These are phyloP conservation scores for Agriopis leucophaearia DNA, from an alignment of 2,888 invertebrate genomes.

Conservation along the genomic window DNA sequence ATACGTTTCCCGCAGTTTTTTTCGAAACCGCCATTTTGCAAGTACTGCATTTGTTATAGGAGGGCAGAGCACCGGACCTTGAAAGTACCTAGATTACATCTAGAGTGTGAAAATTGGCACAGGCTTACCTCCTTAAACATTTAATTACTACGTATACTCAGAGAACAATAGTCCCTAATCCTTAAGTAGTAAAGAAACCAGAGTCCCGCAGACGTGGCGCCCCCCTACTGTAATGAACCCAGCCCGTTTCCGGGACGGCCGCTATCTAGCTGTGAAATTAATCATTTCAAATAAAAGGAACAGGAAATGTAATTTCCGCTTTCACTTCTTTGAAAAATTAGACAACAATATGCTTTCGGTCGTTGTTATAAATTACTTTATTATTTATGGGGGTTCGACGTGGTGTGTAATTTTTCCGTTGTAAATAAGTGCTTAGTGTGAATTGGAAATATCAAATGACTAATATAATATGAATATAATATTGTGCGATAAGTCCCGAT, in stretches of 20 bases:
- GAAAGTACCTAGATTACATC: too few relatives aligned
- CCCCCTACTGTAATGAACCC: constrained; percentile 29
- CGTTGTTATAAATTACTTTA: constrained; percentile 29
- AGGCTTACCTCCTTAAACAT: neutral
- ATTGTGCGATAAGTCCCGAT: too few relatives aligned
- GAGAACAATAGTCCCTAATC: constrained; percentile 19
- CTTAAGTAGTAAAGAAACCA: constrained; percentile 4
- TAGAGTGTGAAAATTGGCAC: too few relatives aligned
- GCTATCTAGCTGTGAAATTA: constrained; percentile 35
- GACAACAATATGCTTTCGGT: constrained; percentile 74
- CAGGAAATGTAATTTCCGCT: constrained; percentile 77
- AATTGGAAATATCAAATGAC: neutral
- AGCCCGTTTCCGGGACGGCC: constrained; percentile 27
- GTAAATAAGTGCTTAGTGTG: neutral
- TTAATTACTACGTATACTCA: neutral
- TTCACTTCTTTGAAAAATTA: constrained; percentile 79
- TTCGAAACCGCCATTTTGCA: too few relatives aligned
- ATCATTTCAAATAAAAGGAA: constrained; percentile 40
- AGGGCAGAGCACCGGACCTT: too few relatives aligned
- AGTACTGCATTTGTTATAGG: too few relatives aligned
- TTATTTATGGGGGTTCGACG: constrained; percentile 18
- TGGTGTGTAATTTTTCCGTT: neutral
- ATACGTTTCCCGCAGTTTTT: too few relatives aligned
- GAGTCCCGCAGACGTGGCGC: constrained; percentile 2
- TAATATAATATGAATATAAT: too few relatives aligned